These are phyloP conservation scores for Allobates femoralis DNA, from an alignment of 2,797 vertebrate genomes.

Conservation along the genomic window DNA sequence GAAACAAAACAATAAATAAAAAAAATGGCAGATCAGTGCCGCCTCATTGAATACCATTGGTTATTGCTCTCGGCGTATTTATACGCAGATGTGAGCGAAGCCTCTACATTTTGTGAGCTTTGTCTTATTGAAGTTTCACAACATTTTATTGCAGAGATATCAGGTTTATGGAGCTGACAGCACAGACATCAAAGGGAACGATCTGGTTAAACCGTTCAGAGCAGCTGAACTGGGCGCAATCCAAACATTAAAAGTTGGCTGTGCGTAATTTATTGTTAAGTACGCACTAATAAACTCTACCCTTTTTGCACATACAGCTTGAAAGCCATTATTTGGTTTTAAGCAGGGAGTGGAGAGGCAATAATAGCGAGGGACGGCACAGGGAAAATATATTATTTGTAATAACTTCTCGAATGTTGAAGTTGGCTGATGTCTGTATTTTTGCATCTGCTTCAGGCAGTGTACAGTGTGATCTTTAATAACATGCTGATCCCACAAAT, in stretches of 20 bases:
- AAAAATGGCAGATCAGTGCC: no score
- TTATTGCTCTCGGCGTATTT: no score
- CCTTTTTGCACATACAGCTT: constrained; percentile 13
- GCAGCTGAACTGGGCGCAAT: constrained; percentile 22
- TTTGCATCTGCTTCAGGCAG: constrained; percentile 51
- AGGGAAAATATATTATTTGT: constrained; percentile 57
- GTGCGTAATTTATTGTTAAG: constrained; percentile 48
- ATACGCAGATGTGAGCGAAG: no score
- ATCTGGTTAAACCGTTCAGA: constrained; percentile 15
- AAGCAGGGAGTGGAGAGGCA: constrained; percentile 43
- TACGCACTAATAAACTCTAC: constrained; percentile 42
- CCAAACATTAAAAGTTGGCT: constrained; percentile 23
- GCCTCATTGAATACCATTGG: no score
- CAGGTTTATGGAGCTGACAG: not conserved
- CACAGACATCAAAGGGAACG: constrained; percentile 1
- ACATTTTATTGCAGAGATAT: not conserved
- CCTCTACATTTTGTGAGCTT: not conserved
- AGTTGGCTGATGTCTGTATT: constrained; percentile 48
- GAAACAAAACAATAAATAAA: no score
- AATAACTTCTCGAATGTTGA: constrained; percentile 46
- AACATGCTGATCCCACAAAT: constrained; percentile 55
- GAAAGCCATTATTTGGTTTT: constrained; percentile 50
- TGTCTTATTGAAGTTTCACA: not conserved
- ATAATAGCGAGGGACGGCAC: constrained; percentile 42
- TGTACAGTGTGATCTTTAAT: constrained; percentile 58